These are phyloP conservation scores for Musca vetustissima DNA, from an alignment of 1,140 invertebrate species.

Conservation along the genomic window DNA sequence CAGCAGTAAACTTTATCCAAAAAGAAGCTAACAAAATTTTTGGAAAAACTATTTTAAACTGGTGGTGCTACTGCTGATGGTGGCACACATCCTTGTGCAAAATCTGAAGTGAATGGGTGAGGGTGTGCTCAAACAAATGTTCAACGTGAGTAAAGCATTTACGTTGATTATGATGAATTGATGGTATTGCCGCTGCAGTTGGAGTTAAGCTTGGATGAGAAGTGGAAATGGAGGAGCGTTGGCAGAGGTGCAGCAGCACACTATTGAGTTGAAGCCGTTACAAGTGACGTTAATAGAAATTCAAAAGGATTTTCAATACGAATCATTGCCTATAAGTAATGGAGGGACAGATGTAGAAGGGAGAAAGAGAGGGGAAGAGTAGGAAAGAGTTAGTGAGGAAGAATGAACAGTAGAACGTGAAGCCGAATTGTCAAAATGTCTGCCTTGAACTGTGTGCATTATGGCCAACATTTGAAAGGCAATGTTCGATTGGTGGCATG, in stretches of 20 bases:
- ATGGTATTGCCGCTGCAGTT: not conserved
- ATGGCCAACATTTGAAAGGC: no score
- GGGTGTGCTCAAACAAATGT: no score
- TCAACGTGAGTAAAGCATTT: constrained; percentile 1
- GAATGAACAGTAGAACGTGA: no score
- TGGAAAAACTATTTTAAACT: not conserved
- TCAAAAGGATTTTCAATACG: not conserved
- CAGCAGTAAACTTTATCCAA: no score
- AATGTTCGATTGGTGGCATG: no score
- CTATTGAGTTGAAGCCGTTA: not conserved
- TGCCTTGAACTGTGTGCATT: no score
- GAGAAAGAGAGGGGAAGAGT: not conserved
- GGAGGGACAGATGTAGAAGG: not conserved
- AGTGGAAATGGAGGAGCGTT: not conserved
- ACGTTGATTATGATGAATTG: constrained; percentile 19
- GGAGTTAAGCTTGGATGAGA: not conserved
- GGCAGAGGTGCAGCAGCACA: no score
- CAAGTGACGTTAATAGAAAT: constrained; percentile 17
- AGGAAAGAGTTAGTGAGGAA: not conserved
- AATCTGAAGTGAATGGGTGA: not conserved
- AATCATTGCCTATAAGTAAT: not conserved
- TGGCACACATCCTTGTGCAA: not conserved
- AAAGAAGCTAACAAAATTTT: not conserved
- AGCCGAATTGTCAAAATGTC: no score
- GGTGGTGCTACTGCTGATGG: not conserved